phyloP scores from a whole-genome alignment of 2,113 vertebrate genomes.

The Phalacrocorax carbo region DNA sequence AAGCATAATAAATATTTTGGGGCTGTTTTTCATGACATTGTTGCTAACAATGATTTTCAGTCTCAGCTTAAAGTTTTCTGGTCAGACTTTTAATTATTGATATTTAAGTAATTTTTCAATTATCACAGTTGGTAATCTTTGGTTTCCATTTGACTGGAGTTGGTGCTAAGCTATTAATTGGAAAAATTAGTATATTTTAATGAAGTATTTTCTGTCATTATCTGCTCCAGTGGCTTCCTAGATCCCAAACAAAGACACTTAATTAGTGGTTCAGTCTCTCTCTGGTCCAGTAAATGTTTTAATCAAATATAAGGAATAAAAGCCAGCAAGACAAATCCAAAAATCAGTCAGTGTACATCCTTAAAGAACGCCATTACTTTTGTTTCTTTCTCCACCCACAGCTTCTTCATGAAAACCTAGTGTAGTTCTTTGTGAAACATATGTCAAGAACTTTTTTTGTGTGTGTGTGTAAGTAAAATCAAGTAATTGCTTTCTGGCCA shows the following conservation, averaged over 20 bases:
- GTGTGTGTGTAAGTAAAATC: not conserved
- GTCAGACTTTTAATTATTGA: not conserved
- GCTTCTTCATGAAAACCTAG: not conserved
- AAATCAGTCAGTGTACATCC: not conserved
- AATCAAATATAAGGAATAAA: not conserved
- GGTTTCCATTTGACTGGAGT: not conserved
- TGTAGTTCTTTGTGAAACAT: not conserved
- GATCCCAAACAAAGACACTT: constrained; percentile 19
- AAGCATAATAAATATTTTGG: not conserved
- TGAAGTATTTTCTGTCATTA: constrained; percentile 44
- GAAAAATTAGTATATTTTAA: constrained; percentile 3
- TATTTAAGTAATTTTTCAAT: not conserved
- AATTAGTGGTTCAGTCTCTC: constrained; percentile 26
- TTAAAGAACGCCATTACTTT: not conserved
- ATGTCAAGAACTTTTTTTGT: not conserved
- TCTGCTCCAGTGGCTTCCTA: constrained; percentile 4
- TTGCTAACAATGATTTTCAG: not conserved
- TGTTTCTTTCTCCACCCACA: not conserved
- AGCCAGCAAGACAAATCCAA: not conserved
- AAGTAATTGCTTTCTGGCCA: not conserved
- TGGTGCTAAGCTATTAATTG: constrained; percentile 6
- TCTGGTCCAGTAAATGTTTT: constrained; percentile 19
- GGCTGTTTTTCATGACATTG: not conserved
- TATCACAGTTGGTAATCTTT: not conserved
- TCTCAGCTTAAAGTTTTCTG: not conserved